phyloP scores from a whole-genome alignment of 2,797 vertebrate genomes.

The Propithecus perrieri region DNA sequence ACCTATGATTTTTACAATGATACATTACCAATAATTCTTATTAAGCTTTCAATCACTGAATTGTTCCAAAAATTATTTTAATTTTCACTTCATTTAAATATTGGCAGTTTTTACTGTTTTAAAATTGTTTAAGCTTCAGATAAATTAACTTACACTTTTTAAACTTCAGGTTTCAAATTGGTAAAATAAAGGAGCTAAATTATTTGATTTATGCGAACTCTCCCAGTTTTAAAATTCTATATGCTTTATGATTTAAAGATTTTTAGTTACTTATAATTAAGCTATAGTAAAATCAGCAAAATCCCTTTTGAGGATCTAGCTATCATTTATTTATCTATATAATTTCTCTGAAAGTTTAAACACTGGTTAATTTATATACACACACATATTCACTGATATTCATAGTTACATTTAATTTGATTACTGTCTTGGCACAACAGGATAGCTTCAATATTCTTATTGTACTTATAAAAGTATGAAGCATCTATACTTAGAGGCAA shows the following conservation, averaged over 20 bases:
- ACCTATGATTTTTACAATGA: not conserved
- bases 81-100: not conserved
- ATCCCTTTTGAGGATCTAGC: not conserved
- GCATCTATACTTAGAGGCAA: not conserved
- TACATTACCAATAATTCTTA: not conserved
- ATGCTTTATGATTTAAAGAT: not conserved
- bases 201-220: not conserved
- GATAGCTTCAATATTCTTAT: not conserved
- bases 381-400: not conserved
- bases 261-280: not conserved
- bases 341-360: slow-evolving; percentile 6
- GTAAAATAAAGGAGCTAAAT: not conserved
- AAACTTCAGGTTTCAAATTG: not conserved
- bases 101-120: not conserved
- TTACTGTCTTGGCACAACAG: not conserved
- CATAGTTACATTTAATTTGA: not conserved
- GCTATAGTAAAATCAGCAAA: not conserved
- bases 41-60: not conserved
- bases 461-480: not conserved
- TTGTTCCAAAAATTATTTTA: not conserved
- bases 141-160: not conserved
- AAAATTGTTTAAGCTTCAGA: not conserved
- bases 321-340: not conserved
- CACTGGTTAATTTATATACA: not conserved
- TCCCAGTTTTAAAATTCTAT: not conserved